A percentile compares a stretch with the other conserved stretches of the same genome.
These are phyloP conservation scores for Gambusia holbrooki DNA, from an alignment of 2,113 vertebrate genomes.

Conservation along the genomic window DNA sequence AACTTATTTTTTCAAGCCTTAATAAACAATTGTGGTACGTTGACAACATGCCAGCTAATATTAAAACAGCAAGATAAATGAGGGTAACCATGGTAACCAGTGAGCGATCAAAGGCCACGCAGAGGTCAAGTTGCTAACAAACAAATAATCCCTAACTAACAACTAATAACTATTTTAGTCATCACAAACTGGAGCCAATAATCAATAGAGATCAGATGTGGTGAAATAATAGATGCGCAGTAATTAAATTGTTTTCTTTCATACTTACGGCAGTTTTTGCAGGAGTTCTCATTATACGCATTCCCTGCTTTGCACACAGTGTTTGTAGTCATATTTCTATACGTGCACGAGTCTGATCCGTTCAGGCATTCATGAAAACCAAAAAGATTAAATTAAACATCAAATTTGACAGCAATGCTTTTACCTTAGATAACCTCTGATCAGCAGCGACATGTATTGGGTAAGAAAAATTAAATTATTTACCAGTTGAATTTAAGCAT, in stretches of 20 bases:
- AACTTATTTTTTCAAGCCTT: too few relatives aligned
- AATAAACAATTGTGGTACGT: too few relatives aligned
- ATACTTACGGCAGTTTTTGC: not conserved
- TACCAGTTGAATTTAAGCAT: rapidly evolving
- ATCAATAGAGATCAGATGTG: not conserved
- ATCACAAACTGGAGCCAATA: not conserved
- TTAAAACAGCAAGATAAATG: too few relatives aligned
- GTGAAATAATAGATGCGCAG: too few relatives aligned
- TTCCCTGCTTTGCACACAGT: rapidly evolving
- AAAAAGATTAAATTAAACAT: not conserved
- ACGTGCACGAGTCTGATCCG: rapidly evolving
- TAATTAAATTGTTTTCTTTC: not conserved
- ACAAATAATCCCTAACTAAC: too few relatives aligned
- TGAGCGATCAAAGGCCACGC: too few relatives aligned
- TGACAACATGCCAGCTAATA: too few relatives aligned
- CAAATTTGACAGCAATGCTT: not conserved
- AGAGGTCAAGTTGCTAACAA: too few relatives aligned
- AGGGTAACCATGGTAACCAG: too few relatives aligned
- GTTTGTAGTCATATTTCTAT: rapidly evolving
- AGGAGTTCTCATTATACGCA: rapidly evolving
- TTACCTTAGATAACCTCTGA: not conserved
- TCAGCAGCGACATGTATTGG: not conserved
- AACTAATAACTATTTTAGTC: too few relatives aligned
- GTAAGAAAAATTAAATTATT: rapidly evolving
- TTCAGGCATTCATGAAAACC: not conserved